Base-by-base conservation (phyloP, 2,888 invertebrate species). In the Drosophila nr. perissopoda region DNA sequence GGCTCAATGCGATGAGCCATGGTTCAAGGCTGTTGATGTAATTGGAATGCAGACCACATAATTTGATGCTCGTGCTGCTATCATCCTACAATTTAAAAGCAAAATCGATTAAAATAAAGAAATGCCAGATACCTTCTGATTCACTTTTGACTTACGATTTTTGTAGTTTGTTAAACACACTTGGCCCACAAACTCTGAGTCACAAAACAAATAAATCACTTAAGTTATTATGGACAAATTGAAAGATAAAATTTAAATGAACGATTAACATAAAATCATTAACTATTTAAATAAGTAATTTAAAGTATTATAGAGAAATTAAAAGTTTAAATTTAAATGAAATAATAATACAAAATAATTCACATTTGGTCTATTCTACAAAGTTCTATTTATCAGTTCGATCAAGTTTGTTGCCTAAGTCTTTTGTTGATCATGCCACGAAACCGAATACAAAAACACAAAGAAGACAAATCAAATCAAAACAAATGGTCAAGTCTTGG, bases 401-500 rank as follows among this genome's bases (percentile, higher is more conserved):
- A 56, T 70, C 74, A 82, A 84, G 91, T 91, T 91, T 81, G 88
- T 82, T 81, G 74, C 82, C 83, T 83, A 79, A 91, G 81, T 91
- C 91, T 74, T 89, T 91, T 76, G 89, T 90, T 76, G 66, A 74
- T 70, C 70, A 68, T 74, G 74, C 71, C 51, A 68, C 34, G 52
- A 71, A 72, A 79, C 48, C 56, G 56, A 63, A 25, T 8, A 25
- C 4, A 46, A 25, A 25, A 36, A 53, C 1, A 46, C 54, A 52
- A 62, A 16, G 49, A 51, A 51, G 54, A 46, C 51, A 38, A 11
- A n/a, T 33, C 34, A 46, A 52, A 38, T 48, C 65, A 72, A 61
- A 69, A 46, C 52, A 34, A 71, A 62, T 67, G 52, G 54, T 42
- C 63, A 79, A 63, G 56, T 48, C 34, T 21, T 74, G 72, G 65